Percentiles rank a stretch among this genome's conserved stretches.
Conservation (phyloP, 2,113 vertebrate genomes). For the Antigone vipio region DNA sequence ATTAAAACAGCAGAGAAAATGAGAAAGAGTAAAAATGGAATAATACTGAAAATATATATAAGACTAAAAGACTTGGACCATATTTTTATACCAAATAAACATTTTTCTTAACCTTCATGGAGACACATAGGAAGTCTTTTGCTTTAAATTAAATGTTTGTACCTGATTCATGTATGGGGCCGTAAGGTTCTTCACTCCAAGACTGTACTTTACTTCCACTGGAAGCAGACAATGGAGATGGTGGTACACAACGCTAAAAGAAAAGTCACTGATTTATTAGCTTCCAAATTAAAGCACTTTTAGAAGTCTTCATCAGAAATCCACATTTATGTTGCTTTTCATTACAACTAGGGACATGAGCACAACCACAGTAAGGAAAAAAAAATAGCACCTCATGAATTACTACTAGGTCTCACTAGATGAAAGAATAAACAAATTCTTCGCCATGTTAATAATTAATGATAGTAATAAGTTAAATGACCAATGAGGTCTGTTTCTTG, state of each 20-base stretch:
- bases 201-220: conserved; percentile 27
- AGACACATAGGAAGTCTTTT: background rate
- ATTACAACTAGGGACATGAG: background rate
- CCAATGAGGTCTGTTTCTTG: background rate
- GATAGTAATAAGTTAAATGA: background rate
- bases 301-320: background rate
- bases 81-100: background rate
- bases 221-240: conserved; percentile 21
- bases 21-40: background rate
- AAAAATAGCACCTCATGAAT: background rate
- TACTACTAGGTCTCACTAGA: background rate
- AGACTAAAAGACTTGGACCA: background rate
- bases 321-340: background rate
- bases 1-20: background rate
- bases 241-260: conserved; percentile 51
- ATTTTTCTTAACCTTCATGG: background rate
- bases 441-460: background rate
- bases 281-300: background rate
- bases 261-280: background rate
- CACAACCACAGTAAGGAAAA: background rate
- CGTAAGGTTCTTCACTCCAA: background rate
- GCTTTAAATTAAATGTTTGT: background rate
- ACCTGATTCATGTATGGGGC: conserved; percentile 63
- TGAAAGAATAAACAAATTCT: background rate
- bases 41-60: background rate